Conservation (phyloP, 2,888 invertebrate species). For the Iphiclides podalirius region DNA sequence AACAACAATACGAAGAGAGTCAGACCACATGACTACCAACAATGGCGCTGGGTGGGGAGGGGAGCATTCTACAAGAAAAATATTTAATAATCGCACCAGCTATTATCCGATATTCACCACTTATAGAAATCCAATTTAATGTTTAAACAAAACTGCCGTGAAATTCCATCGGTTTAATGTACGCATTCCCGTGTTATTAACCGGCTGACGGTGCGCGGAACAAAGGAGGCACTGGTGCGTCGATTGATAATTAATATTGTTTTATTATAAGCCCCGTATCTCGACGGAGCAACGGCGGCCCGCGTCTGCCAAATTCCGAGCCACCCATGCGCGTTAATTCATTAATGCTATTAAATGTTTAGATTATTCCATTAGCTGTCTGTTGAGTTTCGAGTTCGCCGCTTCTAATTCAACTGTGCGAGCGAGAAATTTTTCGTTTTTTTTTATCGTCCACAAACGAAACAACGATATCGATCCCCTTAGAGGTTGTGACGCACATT, state of each 20-base stretch:
- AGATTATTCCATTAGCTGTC: constrained; percentile 33
- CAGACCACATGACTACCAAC: constrained; percentile 1
- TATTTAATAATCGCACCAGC: constrained; percentile 34
- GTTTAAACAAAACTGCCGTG: constrained; percentile 62
- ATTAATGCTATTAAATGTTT: constrained; percentile 57
- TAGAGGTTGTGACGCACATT: too few relatives aligned
- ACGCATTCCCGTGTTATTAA: constrained; percentile 69
- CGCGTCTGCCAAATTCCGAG: constrained; percentile 41
- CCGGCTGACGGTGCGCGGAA: constrained; percentile 37
- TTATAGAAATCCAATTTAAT: constrained; percentile 65
- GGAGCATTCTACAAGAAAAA: constrained; percentile 28
- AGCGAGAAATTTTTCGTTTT: not conserved
- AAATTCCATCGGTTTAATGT: constrained; percentile 62
- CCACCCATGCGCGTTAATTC: constrained; percentile 55
- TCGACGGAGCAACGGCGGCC: constrained; percentile 40
- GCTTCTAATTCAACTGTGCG: not conserved
- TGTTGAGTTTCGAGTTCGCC: not conserved
- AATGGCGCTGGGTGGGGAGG: too few relatives aligned
- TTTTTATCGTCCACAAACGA: not conserved
- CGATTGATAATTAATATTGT: constrained; percentile 69
- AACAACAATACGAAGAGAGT: constrained; percentile 16
- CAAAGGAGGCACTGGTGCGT: constrained; percentile 48
- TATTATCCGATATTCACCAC: too few relatives aligned
- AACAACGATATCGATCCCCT: not conserved
- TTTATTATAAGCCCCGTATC: constrained; percentile 69